A percentile compares a stretch with the other conserved stretches of the same genome.
phyloP scores from a whole-genome alignment of 2,888 invertebrate species.

The Philereme vetulata region DNA sequence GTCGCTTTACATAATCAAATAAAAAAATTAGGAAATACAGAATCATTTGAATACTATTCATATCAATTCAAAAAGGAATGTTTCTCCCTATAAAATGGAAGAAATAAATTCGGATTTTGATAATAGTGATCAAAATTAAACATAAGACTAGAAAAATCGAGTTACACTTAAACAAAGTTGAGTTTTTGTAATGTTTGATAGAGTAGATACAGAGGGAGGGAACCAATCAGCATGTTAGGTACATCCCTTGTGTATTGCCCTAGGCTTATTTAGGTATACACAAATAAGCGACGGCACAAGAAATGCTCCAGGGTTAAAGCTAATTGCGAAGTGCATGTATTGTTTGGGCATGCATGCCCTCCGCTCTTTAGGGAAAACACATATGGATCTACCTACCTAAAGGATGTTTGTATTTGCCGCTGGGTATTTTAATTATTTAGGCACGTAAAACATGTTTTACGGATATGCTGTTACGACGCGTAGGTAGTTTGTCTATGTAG shows the following conservation, averaged over 20 bases:
- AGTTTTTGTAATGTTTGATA: no score
- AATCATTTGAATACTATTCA: no score
- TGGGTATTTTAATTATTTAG: slow-evolving; percentile 20
- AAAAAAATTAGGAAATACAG: no score
- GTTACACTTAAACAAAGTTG: no score
- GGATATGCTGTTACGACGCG: background rate
- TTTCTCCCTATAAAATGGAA: no score
- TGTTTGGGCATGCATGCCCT: slow-evolving; percentile 56
- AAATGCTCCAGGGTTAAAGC: slow-evolving; percentile 55
- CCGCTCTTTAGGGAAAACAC: slow-evolving; percentile 44
- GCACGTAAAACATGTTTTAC: slow-evolving; percentile 4
- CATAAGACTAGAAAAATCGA: no score
- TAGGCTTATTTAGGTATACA: slow-evolving; percentile 5
- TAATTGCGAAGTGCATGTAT: slow-evolving; percentile 74
- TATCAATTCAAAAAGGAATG: no score
- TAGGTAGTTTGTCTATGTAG: no score
- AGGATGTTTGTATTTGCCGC: slow-evolving; percentile 8
- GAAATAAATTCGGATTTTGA: no score
- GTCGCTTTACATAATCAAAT: no score
- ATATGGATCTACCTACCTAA: slow-evolving; percentile 5
- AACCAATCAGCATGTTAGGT: background rate
- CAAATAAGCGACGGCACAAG: slow-evolving; percentile 13
- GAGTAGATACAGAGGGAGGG: no score
- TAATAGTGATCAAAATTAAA: no score
- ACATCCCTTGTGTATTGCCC: background rate